Base-by-base conservation (phyloP, 2,888 invertebrate species). In the Lasioglossum figueresi region DNA sequence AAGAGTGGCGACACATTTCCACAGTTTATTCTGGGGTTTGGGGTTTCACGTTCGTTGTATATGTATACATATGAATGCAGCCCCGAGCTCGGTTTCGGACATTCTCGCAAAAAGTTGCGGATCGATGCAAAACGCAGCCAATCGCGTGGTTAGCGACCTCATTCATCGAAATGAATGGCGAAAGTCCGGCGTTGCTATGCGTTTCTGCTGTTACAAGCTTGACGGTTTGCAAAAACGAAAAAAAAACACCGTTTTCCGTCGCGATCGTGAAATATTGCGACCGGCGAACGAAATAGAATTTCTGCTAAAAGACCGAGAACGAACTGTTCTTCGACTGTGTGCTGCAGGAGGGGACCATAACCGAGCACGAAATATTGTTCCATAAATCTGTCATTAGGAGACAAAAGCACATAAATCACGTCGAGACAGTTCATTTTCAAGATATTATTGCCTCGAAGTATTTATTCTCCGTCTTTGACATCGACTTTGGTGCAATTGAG, bases 41-140 rank as follows among this genome's bases (percentile, higher is more conserved):
- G 23, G n/a, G 23, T 68, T 68, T 37, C 37, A 68, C 10, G 23
- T 37, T 68, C 37, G 66, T 31, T n/a, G 10, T n/a, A 10, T 52
- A 48, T 5, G 19, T 19, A 5, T 48, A 3, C 8, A 34, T 19
- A 66, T 4, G 34, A 66, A 34, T 19, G 23, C 34, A 16, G 34
- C 34, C 34, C 34, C 66, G 66, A 34, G 23, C 10, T 23, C 37
- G n/a, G 37, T 68, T 40, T 37, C 68, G 68, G 40, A 68, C 37
- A 68, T 68, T n/a, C 68, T 19, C 37, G 37, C n/a, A 56, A n/a
- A n/a, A 43, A 71, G 48, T 81, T 71, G 71, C 71, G 14, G 34
- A 70, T 72, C 71, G 34, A 63, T 43, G 72, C 40, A 56, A 82
- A 81, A 76, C 63, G 43, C 71, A 66, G 63, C 52, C 71, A 83